phyloP scores from a whole-genome alignment of 1,140 invertebrate species.

The Penaeus vannamei region DNA sequence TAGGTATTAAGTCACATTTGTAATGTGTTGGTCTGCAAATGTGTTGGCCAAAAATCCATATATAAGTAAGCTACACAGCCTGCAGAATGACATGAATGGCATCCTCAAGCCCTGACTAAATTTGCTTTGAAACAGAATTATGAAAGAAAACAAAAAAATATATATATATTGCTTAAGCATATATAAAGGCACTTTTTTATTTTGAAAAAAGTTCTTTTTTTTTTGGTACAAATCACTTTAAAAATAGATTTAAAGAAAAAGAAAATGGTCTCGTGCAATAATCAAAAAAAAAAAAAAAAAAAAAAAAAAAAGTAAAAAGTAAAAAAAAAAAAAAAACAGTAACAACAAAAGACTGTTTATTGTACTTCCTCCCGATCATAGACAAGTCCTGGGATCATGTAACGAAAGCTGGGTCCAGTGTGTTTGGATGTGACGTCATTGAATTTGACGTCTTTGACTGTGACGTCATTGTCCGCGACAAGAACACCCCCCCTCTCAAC shows the following conservation, averaged over 20 bases:
- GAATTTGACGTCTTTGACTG: background rate
- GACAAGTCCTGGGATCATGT: constrained; percentile 47
- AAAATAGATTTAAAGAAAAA: constrained; percentile 3
- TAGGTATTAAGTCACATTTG: constrained; percentile 12
- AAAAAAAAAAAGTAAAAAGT: too few relatives aligned
- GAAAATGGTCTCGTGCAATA: constrained; percentile 56
- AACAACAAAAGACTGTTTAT: constrained; percentile 38
- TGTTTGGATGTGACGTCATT: constrained; percentile 12
- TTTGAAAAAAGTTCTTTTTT: constrained; percentile 2
- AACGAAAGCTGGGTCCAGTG: constrained; percentile 53
- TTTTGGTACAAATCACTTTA: constrained; percentile 57
- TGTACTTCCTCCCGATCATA: constrained; percentile 50
- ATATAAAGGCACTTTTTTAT: background rate
- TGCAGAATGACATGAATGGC: background rate
- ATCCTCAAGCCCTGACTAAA: constrained; percentile 17
- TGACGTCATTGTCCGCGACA: constrained; percentile 36
- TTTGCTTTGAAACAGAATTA: constrained; percentile 22
- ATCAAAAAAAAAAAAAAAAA: constrained; percentile 44
- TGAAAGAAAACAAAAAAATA: background rate
- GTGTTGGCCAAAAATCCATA: too few relatives aligned
- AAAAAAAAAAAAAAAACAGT: too few relatives aligned
- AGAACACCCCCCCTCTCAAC: constrained; percentile 24
- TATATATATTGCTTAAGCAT: constrained; percentile 32
- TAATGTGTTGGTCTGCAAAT: too few relatives aligned
- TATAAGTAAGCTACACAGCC: too few relatives aligned